These are phyloP conservation scores for Aurelia aurita complex sp. Pacific DNA, from an alignment of 30 jellyfish, hydroid and myxozoan genomes.

Conservation along the genomic window DNA sequence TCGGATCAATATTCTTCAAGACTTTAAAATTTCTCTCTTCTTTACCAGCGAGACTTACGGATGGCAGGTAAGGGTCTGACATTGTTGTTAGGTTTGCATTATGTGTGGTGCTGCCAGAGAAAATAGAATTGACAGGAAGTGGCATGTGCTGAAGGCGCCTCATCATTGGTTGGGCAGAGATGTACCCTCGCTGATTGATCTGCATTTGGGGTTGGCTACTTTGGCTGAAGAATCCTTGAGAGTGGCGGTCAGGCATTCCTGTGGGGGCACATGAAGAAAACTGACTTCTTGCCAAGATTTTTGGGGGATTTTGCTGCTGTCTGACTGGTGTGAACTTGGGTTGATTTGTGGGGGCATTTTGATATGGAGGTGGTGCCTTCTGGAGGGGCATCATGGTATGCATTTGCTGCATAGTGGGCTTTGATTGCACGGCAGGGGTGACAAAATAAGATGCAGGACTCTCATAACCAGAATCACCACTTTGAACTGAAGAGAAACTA, in stretches of 20 bases:
- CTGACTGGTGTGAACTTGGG: conserved; percentile 56
- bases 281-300: conserved; percentile 35
- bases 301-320: conserved; percentile 45
- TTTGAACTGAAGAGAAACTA: conserved; percentile 83
- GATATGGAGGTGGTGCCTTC: conserved; percentile 96
- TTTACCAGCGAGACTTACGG: conserved; percentile 53
- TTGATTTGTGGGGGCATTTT: conserved; percentile 24
- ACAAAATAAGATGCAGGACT: conserved; percentile 89
- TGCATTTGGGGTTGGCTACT: conserved; percentile 54
- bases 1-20: conserved; percentile 17
- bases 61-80: conserved; percentile 65
- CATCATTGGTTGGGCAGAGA: conserved; percentile 57
- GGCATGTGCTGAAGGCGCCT: conserved; percentile 78
- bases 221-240: conserved; percentile 50
- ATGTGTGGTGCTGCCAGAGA: conserved; percentile 15
- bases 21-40: conserved; percentile 42
- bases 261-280: conserved; percentile 30
- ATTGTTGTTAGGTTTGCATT: conserved; percentile 21
- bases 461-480: conserved; percentile 98
- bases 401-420: conserved; percentile 66
- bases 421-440: conserved; percentile 53
- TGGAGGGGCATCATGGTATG: conserved; percentile 67
- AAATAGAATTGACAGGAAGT: conserved; percentile 22
- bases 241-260: conserved; percentile 25
- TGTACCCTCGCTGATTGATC: conserved; percentile 59